phyloP scores from a whole-genome alignment of 2,888 invertebrate genomes.

The Eumacrocentrus americanus region DNA sequence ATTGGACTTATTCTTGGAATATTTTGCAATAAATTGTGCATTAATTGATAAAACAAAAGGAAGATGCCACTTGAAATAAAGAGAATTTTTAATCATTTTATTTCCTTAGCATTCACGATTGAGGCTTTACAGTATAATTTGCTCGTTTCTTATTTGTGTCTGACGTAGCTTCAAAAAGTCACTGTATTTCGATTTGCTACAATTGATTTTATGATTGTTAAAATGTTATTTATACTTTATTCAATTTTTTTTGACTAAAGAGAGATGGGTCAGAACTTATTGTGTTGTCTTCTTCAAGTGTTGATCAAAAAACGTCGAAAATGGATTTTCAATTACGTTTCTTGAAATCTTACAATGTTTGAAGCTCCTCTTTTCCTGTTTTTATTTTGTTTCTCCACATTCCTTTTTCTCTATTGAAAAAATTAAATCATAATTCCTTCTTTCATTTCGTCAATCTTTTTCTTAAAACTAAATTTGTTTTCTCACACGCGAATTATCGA shows the following conservation, averaged over 20 bases:
- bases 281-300: too few species aligned
- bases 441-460: constrained; percentile 5
- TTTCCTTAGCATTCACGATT: constrained; percentile 39
- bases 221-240: too few species aligned
- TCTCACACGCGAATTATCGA: constrained; percentile 58
- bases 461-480: constrained; percentile 33
- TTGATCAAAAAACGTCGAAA: too few species aligned
- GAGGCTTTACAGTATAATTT: constrained; percentile 16
- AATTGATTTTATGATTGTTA: constrained; percentile 20
- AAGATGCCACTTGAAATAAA: constrained; percentile 22
- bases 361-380: constrained; percentile 4
- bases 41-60: too few species aligned
- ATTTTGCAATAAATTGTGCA: too few species aligned
- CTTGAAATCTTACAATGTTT: not conserved
- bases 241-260: too few species aligned
- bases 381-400: constrained; percentile 32
- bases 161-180: constrained; percentile 7
- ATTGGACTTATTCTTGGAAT: too few species aligned
- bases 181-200: too few species aligned
- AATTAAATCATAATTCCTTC: constrained; percentile 43
- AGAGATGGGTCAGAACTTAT: too few species aligned
- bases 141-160: constrained; percentile 1
- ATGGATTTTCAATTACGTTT: too few species aligned
- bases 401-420: constrained; percentile 49
- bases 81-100: constrained; percentile 59